phyloP scores from a whole-genome alignment of 1,140 invertebrate genomes.

The Ctenoplectra terminalis region DNA sequence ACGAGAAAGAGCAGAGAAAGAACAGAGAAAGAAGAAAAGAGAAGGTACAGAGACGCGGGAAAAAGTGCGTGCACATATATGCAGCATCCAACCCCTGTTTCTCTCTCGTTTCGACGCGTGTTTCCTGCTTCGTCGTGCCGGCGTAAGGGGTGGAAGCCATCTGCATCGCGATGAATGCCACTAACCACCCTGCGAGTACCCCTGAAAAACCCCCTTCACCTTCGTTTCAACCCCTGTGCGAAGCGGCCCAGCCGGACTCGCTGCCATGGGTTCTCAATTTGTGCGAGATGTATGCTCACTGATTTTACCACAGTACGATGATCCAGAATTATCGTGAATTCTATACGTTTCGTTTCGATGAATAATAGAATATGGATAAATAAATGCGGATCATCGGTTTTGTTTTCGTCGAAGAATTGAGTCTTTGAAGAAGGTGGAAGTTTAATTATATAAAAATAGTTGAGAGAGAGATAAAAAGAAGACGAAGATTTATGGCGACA shows the following conservation, averaged over 20 bases:
- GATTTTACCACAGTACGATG: slow-evolving; percentile 2
- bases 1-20: background rate
- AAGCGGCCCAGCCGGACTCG: slow-evolving; percentile 76
- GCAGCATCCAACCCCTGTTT: slow-evolving; percentile 48
- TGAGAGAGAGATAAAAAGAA: no score
- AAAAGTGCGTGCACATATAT: slow-evolving; percentile 56
- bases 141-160: slow-evolving; percentile 80
- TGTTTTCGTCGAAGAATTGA: background rate
- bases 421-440: no score
- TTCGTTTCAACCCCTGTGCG: slow-evolving; percentile 76
- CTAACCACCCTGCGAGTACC: slow-evolving; percentile 68
- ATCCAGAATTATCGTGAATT: background rate
- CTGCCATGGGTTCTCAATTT: slow-evolving; percentile 78
- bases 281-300: slow-evolving; percentile 17
- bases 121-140: slow-evolving; percentile 53
- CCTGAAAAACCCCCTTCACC: slow-evolving; percentile 69
- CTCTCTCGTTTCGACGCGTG: slow-evolving; percentile 1
- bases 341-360: no score
- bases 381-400: background rate
- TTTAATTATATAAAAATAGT: background rate
- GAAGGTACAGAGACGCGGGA: slow-evolving; percentile 56
- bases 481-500: slow-evolving; percentile 10
- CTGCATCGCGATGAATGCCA: slow-evolving; percentile 82
- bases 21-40: slow-evolving; percentile 8
- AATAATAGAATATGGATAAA: background rate